phyloP scores from a whole-genome alignment of 1,140 invertebrate genomes.

The Phthorimaea operculella region DNA sequence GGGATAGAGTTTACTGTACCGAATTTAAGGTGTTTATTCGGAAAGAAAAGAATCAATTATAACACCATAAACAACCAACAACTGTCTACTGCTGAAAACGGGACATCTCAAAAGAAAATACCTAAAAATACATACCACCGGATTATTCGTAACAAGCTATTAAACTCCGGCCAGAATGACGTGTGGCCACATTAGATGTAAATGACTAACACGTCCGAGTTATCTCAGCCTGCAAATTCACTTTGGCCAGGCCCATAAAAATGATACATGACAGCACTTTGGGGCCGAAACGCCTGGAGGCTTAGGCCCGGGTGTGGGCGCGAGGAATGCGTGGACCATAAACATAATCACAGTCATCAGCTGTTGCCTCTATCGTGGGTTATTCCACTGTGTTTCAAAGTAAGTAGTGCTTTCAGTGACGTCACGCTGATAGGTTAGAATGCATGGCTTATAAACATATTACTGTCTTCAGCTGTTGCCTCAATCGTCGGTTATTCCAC shows the following conservation, averaged over 20 bases:
- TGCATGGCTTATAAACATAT: too few species aligned
- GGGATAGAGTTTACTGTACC: too few species aligned
- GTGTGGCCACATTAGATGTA: slow-evolving; percentile 19
- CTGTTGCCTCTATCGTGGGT: slow-evolving; percentile 32
- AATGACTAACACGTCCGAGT: slow-evolving; percentile 49
- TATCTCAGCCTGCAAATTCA: slow-evolving; percentile 61
- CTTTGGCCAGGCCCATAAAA: slow-evolving; percentile 58
- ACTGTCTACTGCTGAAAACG: too few species aligned
- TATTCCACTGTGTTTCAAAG: too few species aligned
- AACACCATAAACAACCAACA: too few species aligned
- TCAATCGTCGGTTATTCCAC: too few species aligned
- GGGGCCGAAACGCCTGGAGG: slow-evolving; percentile 44
- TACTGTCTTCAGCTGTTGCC: too few species aligned
- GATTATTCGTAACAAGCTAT: background rate
- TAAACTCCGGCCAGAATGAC: slow-evolving; percentile 2
- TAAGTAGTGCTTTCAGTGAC: too few species aligned
- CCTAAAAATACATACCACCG: background rate
- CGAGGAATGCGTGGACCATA: slow-evolving; percentile 46
- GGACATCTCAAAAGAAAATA: too few species aligned
- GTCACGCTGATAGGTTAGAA: too few species aligned
- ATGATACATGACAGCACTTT: slow-evolving; percentile 59
- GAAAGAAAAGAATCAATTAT: too few species aligned
- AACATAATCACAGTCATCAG: slow-evolving; percentile 56
- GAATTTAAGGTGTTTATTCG: too few species aligned
- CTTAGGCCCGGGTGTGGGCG: slow-evolving; percentile 34